phyloP scores from a whole-genome alignment of 2,888 invertebrate species.

The Kuschelorhynchus macadamiae region DNA sequence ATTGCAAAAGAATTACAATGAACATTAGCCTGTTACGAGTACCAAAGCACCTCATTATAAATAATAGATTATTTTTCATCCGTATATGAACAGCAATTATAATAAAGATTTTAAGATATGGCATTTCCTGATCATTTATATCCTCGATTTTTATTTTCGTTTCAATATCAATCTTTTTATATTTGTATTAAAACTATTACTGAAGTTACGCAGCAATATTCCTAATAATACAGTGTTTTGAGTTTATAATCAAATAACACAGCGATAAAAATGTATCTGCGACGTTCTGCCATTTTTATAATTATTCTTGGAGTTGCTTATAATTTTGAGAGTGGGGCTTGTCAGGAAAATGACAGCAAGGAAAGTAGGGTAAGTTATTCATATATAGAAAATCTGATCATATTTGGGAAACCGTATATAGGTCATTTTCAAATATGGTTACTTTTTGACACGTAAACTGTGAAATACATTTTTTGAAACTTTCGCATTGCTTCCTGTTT shows the following conservation, averaged over 20 bases:
- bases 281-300: conserved; percentile 1
- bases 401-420: too few species aligned
- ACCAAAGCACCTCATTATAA: not conserved
- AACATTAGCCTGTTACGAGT: conserved; percentile 3
- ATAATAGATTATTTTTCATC: not conserved
- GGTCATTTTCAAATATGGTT: too few species aligned
- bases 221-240: too few species aligned
- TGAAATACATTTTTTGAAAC: too few species aligned
- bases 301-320: conserved; percentile 6
- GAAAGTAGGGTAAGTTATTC: conserved; percentile 15
- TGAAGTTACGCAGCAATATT: too few species aligned
- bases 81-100: not conserved
- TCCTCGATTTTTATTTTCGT: not conserved
- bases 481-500: too few species aligned
- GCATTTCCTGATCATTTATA: conserved; percentile 32
- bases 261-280: conserved; percentile 1
- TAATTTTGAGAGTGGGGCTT: not conserved
- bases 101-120: conserved; percentile 22
- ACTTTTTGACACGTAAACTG: too few species aligned
- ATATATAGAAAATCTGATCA: too few species aligned
- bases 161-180: conserved; percentile 5
- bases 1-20: not conserved
- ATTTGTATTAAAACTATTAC: not conserved
- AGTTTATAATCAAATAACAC: too few species aligned
- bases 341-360: conserved; percentile 7